phyloP scores from a whole-genome alignment of 2,888 invertebrate genomes.

The Isoperla grammatica region DNA sequence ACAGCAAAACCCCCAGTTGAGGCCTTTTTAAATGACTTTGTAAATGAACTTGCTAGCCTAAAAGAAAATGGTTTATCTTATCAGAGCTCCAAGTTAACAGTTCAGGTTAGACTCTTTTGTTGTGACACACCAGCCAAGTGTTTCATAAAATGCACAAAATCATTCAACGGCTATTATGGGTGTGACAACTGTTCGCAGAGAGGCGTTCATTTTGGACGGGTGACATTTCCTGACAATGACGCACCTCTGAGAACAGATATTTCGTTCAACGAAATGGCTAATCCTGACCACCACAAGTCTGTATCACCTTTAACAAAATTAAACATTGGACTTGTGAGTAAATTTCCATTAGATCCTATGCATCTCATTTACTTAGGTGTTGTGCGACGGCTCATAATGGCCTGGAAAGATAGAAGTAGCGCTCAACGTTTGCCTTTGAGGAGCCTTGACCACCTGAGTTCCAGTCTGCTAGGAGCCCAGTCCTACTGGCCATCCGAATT shows the following conservation, averaged over 20 bases:
- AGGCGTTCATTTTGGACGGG: background rate
- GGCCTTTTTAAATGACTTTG: constrained; percentile 19
- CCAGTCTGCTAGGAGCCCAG: background rate
- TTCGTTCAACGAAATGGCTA: background rate
- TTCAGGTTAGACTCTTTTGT: constrained; percentile 11
- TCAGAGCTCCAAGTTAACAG: background rate
- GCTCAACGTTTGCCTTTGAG: constrained; percentile 2
- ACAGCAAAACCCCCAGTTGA: background rate
- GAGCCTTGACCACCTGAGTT: background rate
- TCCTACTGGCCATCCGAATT: constrained; percentile 31
- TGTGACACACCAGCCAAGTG: constrained; percentile 26
- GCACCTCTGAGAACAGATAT: constrained; percentile 1
- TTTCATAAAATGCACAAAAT: background rate
- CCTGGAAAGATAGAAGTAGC: constrained; percentile 24
- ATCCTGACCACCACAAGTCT: background rate
- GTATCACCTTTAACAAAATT: constrained; percentile 17
- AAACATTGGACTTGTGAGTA: constrained; percentile 18
- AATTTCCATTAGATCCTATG: constrained; percentile 2
- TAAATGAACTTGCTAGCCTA: constrained; percentile 27
- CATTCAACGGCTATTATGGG: background rate
- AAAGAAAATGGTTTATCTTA: constrained; percentile 17
- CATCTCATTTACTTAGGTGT: background rate
- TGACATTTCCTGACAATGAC: background rate
- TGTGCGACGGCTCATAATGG: background rate
- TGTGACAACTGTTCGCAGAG: constrained; percentile 19